Base-by-base conservation (phyloP, 2,113 vertebrate genomes). In the Ibidorhyncha struthersii region DNA sequence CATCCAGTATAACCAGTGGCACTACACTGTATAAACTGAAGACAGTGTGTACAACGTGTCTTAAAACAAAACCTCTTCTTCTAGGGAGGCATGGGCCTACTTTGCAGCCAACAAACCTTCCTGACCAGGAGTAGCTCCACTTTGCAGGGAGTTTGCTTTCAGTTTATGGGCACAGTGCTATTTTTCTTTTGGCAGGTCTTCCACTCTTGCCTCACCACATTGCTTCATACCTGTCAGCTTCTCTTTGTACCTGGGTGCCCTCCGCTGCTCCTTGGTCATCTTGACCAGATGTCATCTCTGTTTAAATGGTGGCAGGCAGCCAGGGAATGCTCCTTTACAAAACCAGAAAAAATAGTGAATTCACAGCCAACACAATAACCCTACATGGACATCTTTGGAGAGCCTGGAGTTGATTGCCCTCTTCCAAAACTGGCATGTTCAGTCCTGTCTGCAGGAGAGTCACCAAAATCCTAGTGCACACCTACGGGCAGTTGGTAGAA, bases 161-260 rank as follows among this genome's bases (percentile, higher is more conserved):
- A 61, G 27, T 76, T 81, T 82, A 72, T 63, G 45, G 49, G 62
- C 47, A 70, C 50, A 36, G 43, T 55, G 55, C 27, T 91, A 11
- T 47, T 95, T 93, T 89, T n/a, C 20, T 77, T 95, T 88, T 97
- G 89, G 82, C 91, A 93, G 29, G 17, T 65, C 38, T 96, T 79
- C 71, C 41, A 70, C 69, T 82, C 78, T 82, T 93, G 55, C 79
- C 62, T 96, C 91, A 93, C 32, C 27, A 50, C 47, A 36, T 67
- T 96, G 59, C 87, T 93, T 96, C 66, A 78, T 82, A 90, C 52
- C 74, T 86, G 82, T 82, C 81, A 86, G 34, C 36, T 89, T 93
- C 49, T 53, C 21, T 81, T 94, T 78, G 91, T 96, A 94, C 71
- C 91, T 91, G 66, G 56, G 66, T 66, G 56, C 71, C 38, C 56